phyloP scores from a whole-genome alignment of 1,140 invertebrate species.

The Formica exsecta region DNA sequence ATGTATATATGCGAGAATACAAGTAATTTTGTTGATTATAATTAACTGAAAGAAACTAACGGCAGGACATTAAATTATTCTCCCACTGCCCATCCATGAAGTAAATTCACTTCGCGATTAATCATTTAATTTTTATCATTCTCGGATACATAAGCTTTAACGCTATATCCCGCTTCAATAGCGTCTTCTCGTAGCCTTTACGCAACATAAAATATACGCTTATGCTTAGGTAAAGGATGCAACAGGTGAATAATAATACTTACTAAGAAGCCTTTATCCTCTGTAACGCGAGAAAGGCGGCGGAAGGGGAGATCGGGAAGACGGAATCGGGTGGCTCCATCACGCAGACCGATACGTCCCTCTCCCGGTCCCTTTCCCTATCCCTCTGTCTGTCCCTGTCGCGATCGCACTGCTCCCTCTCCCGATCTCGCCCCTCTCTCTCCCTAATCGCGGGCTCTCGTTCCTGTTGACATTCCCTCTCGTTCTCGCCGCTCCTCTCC shows the following conservation, averaged over 20 bases:
- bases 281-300: slow-evolving; percentile 86
- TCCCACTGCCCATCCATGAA: slow-evolving; percentile 23
- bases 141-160: slow-evolving; percentile 14
- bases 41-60: neutral
- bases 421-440: slow-evolving; percentile 76
- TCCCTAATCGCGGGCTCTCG: slow-evolving; percentile 75
- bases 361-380: slow-evolving; percentile 80
- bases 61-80: slow-evolving; percentile 39
- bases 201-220: slow-evolving; percentile 29
- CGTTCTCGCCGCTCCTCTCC: slow-evolving; percentile 78
- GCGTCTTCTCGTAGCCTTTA: neutral
- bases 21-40: neutral
- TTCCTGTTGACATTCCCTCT: slow-evolving; percentile 75
- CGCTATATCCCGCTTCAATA: neutral
- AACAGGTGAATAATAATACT: slow-evolving; percentile 81
- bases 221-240: slow-evolving; percentile 12
- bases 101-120: slow-evolving; percentile 1
- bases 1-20: neutral
- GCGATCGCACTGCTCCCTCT: slow-evolving; percentile 77
- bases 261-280: slow-evolving; percentile 88
- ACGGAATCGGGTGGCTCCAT: slow-evolving; percentile 84
- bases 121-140: slow-evolving; percentile 33
- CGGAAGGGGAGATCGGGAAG: slow-evolving; percentile 84
- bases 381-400: slow-evolving; percentile 80
- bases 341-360: slow-evolving; percentile 82